Conservation (phyloP, 2,797 vertebrate genomes). For the Liparis tanakae region DNA sequence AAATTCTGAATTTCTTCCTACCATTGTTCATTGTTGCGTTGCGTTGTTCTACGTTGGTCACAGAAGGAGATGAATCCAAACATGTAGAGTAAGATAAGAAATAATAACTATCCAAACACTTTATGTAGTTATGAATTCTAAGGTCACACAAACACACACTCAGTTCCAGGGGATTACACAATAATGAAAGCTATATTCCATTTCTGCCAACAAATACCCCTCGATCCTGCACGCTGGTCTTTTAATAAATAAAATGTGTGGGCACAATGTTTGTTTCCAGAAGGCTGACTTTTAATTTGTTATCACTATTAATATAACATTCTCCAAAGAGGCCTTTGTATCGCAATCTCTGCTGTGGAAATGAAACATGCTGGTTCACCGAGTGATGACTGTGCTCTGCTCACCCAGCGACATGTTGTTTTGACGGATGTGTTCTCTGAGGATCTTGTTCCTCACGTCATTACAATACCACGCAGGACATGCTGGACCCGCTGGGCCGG, state of each 20-base stretch:
- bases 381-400: conserved; percentile 20
- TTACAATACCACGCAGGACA: conserved; percentile 72
- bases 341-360: background rate
- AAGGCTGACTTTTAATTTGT: background rate
- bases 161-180: background rate
- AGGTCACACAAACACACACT: background rate
- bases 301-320: background rate
- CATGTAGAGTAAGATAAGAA: background rate
- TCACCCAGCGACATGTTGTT: conserved; percentile 63
- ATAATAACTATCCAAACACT: background rate
- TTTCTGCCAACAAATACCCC: background rate
- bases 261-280: background rate
- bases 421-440: conserved; percentile 64
- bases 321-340: too few relatives aligned
- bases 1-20: conserved; percentile 2
- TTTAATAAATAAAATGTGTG: background rate
- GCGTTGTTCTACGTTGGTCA: conserved; percentile 16
- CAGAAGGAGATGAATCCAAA: conserved; percentile 30
- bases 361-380: background rate
- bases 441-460: conserved; percentile 66
- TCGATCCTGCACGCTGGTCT: background rate
- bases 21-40: conserved; percentile 3
- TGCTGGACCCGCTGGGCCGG: conserved; percentile 83
- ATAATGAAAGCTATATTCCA: background rate
- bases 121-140: background rate